Conservation (phyloP, 2,888 invertebrate species). For the Opisthograptis luteolata region DNA sequence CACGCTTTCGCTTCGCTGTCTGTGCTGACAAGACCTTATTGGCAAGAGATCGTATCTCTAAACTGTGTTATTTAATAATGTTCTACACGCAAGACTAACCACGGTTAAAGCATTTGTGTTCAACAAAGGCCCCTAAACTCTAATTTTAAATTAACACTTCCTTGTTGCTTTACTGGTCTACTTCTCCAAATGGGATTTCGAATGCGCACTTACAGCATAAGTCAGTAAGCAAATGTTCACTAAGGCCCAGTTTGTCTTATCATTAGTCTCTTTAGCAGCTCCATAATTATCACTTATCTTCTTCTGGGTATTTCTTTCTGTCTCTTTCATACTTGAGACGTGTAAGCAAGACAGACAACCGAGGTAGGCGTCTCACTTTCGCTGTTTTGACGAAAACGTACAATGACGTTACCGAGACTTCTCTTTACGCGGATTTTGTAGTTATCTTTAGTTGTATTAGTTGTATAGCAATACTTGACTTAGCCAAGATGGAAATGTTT, state of each 20-base stretch:
- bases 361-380: slow-evolving; percentile 43
- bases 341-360: slow-evolving; percentile 28
- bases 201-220: slow-evolving; percentile 14
- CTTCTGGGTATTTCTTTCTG: slow-evolving; percentile 35
- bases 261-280: slow-evolving; percentile 55
- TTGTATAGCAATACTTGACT: slow-evolving; percentile 42
- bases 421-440: slow-evolving; percentile 37
- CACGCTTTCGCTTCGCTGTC: too few species aligned
- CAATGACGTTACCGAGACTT: slow-evolving; percentile 40
- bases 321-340: slow-evolving; percentile 31
- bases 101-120: slow-evolving; percentile 3
- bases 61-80: slow-evolving; percentile 13
- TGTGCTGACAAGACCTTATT: too few species aligned
- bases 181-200: slow-evolving; percentile 21
- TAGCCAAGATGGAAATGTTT: too few species aligned
- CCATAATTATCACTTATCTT: slow-evolving; percentile 58
- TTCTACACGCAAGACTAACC: slow-evolving; percentile 20
- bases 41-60: slow-evolving; percentile 13
- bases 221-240: slow-evolving; percentile 15
- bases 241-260: slow-evolving; percentile 47
- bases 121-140: slow-evolving; percentile 21
- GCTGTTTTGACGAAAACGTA: slow-evolving; percentile 46
- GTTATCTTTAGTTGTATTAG: slow-evolving; percentile 29
- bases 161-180: slow-evolving; percentile 23
- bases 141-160: slow-evolving; percentile 35